A percentile compares a stretch with the other conserved stretches of the same genome.
Conservation (phyloP, 2,888 invertebrate species). For the Nomada flava region DNA sequence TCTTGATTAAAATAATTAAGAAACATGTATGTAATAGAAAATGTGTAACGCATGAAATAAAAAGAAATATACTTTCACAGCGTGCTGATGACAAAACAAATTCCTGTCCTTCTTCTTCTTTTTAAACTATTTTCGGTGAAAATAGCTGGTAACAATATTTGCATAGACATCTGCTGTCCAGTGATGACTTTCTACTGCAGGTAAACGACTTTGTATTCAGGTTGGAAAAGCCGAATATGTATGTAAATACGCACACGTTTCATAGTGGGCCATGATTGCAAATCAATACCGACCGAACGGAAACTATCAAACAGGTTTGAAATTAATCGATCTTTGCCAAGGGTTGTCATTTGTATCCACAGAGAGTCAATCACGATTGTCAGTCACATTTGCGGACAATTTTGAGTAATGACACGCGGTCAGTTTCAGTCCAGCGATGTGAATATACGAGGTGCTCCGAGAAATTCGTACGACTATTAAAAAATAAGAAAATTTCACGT, state of each 20-base stretch:
- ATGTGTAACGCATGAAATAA: no score
- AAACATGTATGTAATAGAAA: no score
- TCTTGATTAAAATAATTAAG: no score
- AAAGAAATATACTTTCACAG: no score
- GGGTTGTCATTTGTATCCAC: slow-evolving; percentile 18
- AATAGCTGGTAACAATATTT: no score
- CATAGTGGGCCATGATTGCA: neutral
- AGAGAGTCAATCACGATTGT: slow-evolving; percentile 25
- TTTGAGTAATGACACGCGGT: slow-evolving; percentile 34
- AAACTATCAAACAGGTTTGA: slow-evolving; percentile 35
- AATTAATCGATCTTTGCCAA: slow-evolving; percentile 40
- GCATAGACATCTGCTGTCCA: no score
- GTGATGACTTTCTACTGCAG: no score
- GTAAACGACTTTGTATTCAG: neutral
- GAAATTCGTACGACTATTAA: neutral
- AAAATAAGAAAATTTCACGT: neutral
- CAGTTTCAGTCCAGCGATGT: neutral
- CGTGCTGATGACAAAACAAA: no score
- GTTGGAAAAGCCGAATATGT: neutral
- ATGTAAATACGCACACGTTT: neutral
- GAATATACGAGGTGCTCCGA: neutral
- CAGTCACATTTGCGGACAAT: slow-evolving; percentile 28
- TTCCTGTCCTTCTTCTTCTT: no score
- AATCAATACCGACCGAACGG: neutral
- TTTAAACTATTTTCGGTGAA: no score